Base-by-base conservation (phyloP, 1,140 invertebrate genomes). In the Gyrodactylus bullatarudis region DNA sequence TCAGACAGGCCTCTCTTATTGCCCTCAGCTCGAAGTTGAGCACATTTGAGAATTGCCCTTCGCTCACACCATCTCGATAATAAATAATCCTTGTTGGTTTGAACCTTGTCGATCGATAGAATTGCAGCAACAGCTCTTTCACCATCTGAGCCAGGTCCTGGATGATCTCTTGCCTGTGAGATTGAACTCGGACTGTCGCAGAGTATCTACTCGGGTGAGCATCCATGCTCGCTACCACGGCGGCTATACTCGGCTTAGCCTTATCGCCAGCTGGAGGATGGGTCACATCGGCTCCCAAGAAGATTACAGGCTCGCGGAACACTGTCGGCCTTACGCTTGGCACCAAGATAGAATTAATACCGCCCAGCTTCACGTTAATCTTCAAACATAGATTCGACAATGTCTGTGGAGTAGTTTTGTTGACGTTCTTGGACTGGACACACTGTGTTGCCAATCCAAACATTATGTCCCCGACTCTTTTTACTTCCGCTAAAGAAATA, bases 401-500 rank as follows among this genome's bases (percentile, higher is more conserved):
- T 0, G 95, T 99, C 82, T 99, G 95, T 20, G 95, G 94, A 0
- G 93, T 96, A 0, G 94, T 98, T 81, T 97, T 98, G 82, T 97
- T 98, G 1, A 98, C 95, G 83, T 99, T 99, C 82, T 98, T 98
- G 1, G 92, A 90, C 83, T 99, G 95, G 74, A 98, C 95, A 83
- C 95, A 99, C 82, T 99, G 95, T 27, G 95, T 99, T 68, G 95
- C 95, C 87, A 99, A 92, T 71, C 95, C 95, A 74, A 99, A 84
- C 21, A 97, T 88, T 1, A 95, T 99, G 82, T 99, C 95, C 75
- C 95, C 95, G 16, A 99, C 94, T 77, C 95, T 85, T 81, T 99
- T 99, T 0, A 99, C 94, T 84, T 99, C 95, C 75, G 95, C 93
- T 68, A 68, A 21, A 21, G 20, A 21, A 2, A 68, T 21, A 2